A percentile compares a stretch with the other conserved stretches of the same genome.
Evolutionary conservation across 2,888 invertebrate genomes (phyloP).

Genomic region (Plagodis pulveraria): DNA sequence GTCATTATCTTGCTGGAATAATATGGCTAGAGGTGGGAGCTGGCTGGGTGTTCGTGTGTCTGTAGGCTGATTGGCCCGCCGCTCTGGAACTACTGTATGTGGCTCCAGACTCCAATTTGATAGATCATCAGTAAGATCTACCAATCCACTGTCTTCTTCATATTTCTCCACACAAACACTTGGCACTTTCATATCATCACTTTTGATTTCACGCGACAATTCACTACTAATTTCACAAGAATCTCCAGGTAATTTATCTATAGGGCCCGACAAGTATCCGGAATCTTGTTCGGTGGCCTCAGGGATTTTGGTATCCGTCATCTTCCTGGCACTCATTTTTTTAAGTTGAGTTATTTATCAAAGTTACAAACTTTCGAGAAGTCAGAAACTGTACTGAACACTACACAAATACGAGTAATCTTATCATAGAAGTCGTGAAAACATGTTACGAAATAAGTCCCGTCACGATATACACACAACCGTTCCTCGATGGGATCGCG

Average conservation of each 20-base stretch:
- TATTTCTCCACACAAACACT: conserved; percentile 36
- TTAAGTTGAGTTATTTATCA: conserved; percentile 45
- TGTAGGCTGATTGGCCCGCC: conserved; percentile 16
- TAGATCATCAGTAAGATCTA: conserved; percentile 86
- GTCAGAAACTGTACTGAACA: not conserved
- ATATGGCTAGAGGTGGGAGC: conserved; percentile 86
- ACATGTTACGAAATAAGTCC: conserved; percentile 54
- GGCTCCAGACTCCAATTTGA: conserved; percentile 73
- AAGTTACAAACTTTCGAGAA: conserved; percentile 13
- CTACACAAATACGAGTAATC: conserved; percentile 8
- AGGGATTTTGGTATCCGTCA: conserved; percentile 60
- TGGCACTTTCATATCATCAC: conserved; percentile 53
- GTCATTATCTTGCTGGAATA: conserved; percentile 91
- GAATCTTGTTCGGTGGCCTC: conserved; percentile 69
- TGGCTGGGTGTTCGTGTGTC: conserved; percentile 36
- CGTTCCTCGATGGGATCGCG: conserved; percentile 47
- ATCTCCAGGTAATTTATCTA: conserved; percentile 49
- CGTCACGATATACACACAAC: conserved; percentile 45
- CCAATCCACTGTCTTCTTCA: conserved; percentile 86
- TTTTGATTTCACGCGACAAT: conserved; percentile 32
- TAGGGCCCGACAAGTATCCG: conserved; percentile 67
- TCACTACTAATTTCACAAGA: conserved; percentile 42
- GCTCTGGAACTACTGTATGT: conserved; percentile 31
- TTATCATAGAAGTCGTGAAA: conserved; percentile 48
- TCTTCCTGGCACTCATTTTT: conserved; percentile 76